These are phyloP conservation scores for Contarinia nasturtii DNA, from an alignment of 1,140 invertebrate genomes.

Conservation along the genomic window DNA sequence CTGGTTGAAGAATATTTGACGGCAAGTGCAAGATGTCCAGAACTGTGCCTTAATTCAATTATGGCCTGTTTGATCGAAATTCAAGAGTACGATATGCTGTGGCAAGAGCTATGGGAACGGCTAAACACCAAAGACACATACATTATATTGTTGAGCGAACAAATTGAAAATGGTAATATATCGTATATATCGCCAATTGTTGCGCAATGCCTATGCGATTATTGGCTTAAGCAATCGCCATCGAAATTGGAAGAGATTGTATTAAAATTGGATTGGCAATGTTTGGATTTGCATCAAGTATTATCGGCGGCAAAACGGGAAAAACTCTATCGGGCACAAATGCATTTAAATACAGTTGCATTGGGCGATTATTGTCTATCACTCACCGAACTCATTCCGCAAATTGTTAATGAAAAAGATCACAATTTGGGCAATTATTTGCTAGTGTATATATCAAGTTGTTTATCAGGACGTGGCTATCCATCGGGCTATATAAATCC, in stretches of 20 bases:
- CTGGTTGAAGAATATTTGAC: conserved; percentile 20
- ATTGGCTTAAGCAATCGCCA: conserved; percentile 31
- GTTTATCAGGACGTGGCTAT: conserved; percentile 78
- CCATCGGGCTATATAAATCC: conserved; percentile 65
- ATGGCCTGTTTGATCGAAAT: conserved; percentile 19
- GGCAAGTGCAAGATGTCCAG: conserved; percentile 15
- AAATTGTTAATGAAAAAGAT: conserved; percentile 25
- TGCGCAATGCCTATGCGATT: conserved; percentile 42
- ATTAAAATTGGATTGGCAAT: conserved; percentile 62
- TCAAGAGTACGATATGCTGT: conserved; percentile 19
- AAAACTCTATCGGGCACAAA: conserved; percentile 67
- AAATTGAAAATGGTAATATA: conserved; percentile 25
- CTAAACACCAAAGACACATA: conserved; percentile 19
- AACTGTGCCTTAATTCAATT: conserved; percentile 19
- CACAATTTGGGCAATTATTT: conserved; percentile 68
- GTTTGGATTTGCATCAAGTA: conserved; percentile 73
- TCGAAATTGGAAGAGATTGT: conserved; percentile 58
- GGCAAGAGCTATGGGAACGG: conserved; percentile 28
- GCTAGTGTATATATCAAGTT: conserved; percentile 83
- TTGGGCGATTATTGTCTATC: conserved; percentile 69
- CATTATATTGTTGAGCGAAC: conserved; percentile 25
- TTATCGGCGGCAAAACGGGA: conserved; percentile 61
- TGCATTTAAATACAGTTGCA: conserved; percentile 74
- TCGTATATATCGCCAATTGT: conserved; percentile 35
- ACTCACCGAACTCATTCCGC: conserved; percentile 52